Base-by-base conservation (phyloP, 2,797 vertebrate species). In the Parauchenoglanis punctatus region DNA sequence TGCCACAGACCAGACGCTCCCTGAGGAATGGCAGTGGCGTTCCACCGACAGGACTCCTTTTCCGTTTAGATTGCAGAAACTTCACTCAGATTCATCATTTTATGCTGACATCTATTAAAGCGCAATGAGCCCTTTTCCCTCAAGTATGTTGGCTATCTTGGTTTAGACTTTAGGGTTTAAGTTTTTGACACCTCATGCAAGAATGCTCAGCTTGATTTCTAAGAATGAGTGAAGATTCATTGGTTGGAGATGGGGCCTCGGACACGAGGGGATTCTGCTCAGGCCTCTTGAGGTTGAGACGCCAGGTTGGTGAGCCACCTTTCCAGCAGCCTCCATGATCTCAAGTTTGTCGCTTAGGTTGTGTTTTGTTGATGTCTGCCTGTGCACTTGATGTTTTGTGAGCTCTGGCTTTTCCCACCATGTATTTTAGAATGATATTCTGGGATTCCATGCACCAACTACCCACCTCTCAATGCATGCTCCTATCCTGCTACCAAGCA, bases 341-440 rank as follows among this genome's bases (percentile, higher is more conserved):
- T 90, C 93, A 93, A 95, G 95, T 95, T 97, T 96, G 92, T 90
- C 95, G 96, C 96, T 97, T 95, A 96, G 96, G 96, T 97, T 97
- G 95, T 96, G 93, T 96, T 94, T 86, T 87, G 87, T 95, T 96
- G 96, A 96, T 91, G 96, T 98, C 96, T 99, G 97, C 97, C 97
- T 99, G 97, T 97, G 97, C 97, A 97, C 96, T 97, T 97, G 97
- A 96, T 98, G 96, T 98, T 96, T 98, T 97, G 96, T 97, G 95
- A 98, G 96, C 97, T 97, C 96, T 97, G 97, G 96, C 96, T 97
- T 96, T 94, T 92, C 95, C 93, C 95, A 96, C 92, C 93, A 87
- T 92, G 95, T 98, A 98, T 98, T 99, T 99, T 98, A 98, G 95
- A 97, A 99, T 99, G 98, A 99, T 99, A 99, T 99, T 98, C 97